Conservation (phyloP, 2,888 invertebrate species). For the Lasioglossum calceatum region DNA sequence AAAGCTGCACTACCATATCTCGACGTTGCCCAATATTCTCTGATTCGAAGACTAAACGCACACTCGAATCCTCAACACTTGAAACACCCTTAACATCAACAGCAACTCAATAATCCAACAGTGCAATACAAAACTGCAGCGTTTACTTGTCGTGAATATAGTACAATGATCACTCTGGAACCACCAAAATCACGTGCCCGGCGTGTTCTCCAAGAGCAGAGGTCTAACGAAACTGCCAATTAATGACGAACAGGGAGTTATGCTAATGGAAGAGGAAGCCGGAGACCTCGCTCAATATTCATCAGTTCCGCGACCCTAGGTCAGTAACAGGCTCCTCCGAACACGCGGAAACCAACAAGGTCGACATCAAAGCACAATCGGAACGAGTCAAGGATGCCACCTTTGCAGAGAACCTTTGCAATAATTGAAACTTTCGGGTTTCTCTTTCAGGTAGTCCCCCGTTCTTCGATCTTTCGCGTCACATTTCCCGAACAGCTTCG, state of each 20-base stretch:
- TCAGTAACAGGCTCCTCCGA: slow-evolving; percentile 52
- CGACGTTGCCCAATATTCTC: slow-evolving; percentile 10
- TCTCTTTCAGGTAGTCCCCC: background rate
- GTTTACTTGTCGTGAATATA: background rate
- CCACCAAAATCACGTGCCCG: slow-evolving; percentile 3
- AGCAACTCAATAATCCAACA: background rate
- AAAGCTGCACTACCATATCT: slow-evolving; percentile 76
- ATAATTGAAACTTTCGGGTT: background rate
- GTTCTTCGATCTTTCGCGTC: background rate
- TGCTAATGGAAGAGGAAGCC: slow-evolving; percentile 34
- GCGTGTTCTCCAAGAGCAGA: background rate
- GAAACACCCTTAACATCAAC: background rate
- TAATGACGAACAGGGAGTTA: slow-evolving; percentile 33
- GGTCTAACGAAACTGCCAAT: slow-evolving; percentile 35
- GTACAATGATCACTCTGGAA: background rate
- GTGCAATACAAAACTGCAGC: background rate
- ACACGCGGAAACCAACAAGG: slow-evolving; percentile 8
- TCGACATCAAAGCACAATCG: slow-evolving; percentile 10
- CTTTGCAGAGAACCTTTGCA: background rate
- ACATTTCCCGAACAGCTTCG: background rate
- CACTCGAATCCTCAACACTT: slow-evolving; percentile 12
- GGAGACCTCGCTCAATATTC: slow-evolving; percentile 46
- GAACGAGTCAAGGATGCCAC: slow-evolving; percentile 19
- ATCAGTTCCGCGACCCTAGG: slow-evolving; percentile 55
- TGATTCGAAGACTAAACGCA: background rate